These are phyloP conservation scores for Otis tarda DNA, from an alignment of 2,113 vertebrate genomes.

Conservation along the genomic window DNA sequence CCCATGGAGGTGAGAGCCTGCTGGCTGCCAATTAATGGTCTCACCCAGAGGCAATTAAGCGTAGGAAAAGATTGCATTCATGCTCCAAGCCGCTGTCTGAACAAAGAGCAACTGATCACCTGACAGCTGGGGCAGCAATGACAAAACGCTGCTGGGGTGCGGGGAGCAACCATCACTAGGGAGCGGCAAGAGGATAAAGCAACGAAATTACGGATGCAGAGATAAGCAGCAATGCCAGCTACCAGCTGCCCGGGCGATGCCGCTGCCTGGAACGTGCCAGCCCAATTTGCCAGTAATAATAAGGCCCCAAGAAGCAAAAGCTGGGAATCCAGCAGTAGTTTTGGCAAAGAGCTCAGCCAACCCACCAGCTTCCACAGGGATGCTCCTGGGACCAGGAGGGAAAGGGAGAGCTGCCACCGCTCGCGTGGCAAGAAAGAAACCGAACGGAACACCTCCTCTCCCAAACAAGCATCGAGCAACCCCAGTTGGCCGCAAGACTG, in stretches of 20 bases:
- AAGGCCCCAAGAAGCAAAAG: not conserved
- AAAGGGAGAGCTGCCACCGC: not conserved
- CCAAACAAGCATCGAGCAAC: not conserved
- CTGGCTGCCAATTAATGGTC: not conserved
- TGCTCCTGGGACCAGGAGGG: not conserved
- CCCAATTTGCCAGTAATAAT: not conserved
- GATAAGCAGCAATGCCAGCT: not conserved
- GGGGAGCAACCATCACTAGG: not conserved
- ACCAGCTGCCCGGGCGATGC: not conserved
- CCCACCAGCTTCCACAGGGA: not conserved
- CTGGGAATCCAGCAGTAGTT: not conserved
- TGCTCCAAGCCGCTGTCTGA: not conserved
- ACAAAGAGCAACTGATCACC: conserved; percentile 32
- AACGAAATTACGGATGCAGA: not conserved
- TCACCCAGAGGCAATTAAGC: not conserved
- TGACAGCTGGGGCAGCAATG: not conserved
- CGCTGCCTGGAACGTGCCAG: not conserved
- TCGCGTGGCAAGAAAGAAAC: accelerated
- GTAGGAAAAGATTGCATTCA: not conserved
- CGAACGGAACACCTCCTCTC: not conserved
- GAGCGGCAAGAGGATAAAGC: not conserved
- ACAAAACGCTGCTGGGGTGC: not conserved
- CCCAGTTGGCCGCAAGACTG: not conserved
- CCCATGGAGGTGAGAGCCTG: not conserved
- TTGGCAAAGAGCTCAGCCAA: not conserved